Percentiles rank a stretch among this genome's conserved stretches.
Evolutionary conservation across 2,888 invertebrate genomes (phyloP).

Genomic region (Vesta saturnalis): DNA sequence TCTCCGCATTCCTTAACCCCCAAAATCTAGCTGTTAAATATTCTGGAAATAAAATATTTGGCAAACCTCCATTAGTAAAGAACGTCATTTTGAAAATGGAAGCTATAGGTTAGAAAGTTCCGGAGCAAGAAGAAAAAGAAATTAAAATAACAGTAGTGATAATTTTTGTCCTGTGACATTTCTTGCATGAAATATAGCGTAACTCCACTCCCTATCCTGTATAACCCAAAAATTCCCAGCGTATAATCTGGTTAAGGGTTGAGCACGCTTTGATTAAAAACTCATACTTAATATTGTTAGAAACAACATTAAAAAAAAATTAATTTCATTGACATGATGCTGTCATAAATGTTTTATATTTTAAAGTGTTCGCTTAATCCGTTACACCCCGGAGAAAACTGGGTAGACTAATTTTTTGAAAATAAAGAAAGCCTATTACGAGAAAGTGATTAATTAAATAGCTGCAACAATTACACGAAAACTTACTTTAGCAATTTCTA

Average conservation of each 20-base stretch:
- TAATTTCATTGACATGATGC: neutral
- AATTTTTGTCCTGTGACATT: constrained; percentile 36
- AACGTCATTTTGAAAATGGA: constrained; percentile 31
- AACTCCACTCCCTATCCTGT: constrained; percentile 22
- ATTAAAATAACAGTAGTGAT: constrained; percentile 37
- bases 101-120: constrained; percentile 29
- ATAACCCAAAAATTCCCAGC: constrained; percentile 16
- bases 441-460: constrained; percentile 1
- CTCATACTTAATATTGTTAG: constrained; percentile 16
- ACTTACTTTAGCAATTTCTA: neutral
- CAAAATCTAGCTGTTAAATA: constrained; percentile 19
- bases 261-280: constrained; percentile 13
- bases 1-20: neutral
- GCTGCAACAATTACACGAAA: neutral
- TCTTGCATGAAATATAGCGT: constrained; percentile 35
- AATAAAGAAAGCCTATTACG: neutral
- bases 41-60: constrained; percentile 18
- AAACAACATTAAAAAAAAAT: constrained; percentile 19
- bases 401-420: no score
- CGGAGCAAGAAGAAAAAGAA: constrained; percentile 28
- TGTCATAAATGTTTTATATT: no score
- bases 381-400: no score
- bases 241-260: constrained; percentile 19
- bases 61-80: constrained; percentile 25
- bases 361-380: no score